These are phyloP conservation scores for Theonella swinhoei DNA, from an alignment of 37 sponge, comb jelly and placozoan genomes.

Conservation along the genomic window DNA sequence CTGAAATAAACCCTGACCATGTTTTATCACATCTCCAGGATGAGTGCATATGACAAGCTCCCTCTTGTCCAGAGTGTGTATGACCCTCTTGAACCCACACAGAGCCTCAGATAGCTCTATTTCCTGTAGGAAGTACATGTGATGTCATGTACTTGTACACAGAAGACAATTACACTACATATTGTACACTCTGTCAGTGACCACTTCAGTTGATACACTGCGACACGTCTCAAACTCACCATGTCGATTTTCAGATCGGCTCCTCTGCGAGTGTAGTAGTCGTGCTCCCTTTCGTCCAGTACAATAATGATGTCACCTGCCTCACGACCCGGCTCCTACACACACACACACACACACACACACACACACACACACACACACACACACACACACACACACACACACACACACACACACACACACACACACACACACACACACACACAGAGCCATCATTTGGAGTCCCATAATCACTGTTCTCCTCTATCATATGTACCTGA, in stretches of 20 bases:
- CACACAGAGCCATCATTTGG: too few species aligned
- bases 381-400: not conserved
- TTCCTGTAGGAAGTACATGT: conserved; percentile 48
- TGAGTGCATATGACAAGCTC: conserved; percentile 75
- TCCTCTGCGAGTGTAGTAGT: conserved; percentile 78
- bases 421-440: not conserved
- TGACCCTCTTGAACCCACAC: conserved; percentile 85
- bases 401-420: not conserved
- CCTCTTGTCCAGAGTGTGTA: conserved; percentile 87
- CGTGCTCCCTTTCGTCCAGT: conserved; percentile 88
- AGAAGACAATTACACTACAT: not conserved
- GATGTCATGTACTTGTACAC: not conserved
- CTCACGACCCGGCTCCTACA: conserved; percentile 85
- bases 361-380: conserved; percentile 4
- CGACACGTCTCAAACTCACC: conserved; percentile 40
- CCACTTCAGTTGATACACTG: not conserved
- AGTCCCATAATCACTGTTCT: too few species aligned
- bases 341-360: not conserved
- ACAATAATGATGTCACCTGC: conserved; percentile 97
- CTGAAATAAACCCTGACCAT: too few species aligned
- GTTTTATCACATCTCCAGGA: conserved; percentile 92
- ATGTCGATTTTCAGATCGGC: conserved; percentile 82
- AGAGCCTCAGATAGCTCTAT: conserved; percentile 91
- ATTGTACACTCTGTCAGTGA: too few species aligned
- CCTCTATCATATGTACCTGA: conserved; percentile 76